These are phyloP conservation scores for Vultur gryphus DNA, from an alignment of 2,797 vertebrate genomes.

Conservation along the genomic window DNA sequence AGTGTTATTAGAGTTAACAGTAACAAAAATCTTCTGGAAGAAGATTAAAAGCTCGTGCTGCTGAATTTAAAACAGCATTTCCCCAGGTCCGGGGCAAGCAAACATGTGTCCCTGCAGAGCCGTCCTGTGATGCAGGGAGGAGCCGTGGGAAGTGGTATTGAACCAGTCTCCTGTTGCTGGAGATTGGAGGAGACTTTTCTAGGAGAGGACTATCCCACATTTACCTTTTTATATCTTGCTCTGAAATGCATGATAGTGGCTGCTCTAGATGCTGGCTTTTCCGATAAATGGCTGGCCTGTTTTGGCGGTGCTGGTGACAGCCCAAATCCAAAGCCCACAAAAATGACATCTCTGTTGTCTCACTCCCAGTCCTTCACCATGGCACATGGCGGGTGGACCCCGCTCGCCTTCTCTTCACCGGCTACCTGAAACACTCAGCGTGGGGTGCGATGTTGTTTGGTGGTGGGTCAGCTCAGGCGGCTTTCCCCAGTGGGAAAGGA, in stretches of 20 bases:
- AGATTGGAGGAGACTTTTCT: neutral
- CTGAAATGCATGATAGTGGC: neutral
- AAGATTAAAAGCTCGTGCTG: neutral
- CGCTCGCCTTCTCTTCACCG: rapidly evolving
- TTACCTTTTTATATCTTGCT: neutral
- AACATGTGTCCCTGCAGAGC: neutral
- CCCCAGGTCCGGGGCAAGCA: neutral
- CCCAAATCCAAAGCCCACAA: neutral
- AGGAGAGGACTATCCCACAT: neutral
- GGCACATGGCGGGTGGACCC: neutral
- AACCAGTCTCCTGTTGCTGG: neutral
- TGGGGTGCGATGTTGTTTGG: neutral
- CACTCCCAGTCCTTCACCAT: neutral
- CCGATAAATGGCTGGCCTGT: neutral
- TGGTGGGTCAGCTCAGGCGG: neutral
- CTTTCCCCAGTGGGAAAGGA: neutral
- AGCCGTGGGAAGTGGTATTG: neutral
- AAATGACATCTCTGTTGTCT: neutral
- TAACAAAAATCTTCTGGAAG: neutral
- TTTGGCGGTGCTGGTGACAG: neutral
- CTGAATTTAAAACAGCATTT: neutral
- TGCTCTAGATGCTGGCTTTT: neutral
- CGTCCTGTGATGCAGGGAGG: neutral
- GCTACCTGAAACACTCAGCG: too few relatives aligned
- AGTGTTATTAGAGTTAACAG: neutral